Evolutionary conservation across 2,888 invertebrate genomes (phyloP).

Genomic region (Physocephala rufipes): DNA sequence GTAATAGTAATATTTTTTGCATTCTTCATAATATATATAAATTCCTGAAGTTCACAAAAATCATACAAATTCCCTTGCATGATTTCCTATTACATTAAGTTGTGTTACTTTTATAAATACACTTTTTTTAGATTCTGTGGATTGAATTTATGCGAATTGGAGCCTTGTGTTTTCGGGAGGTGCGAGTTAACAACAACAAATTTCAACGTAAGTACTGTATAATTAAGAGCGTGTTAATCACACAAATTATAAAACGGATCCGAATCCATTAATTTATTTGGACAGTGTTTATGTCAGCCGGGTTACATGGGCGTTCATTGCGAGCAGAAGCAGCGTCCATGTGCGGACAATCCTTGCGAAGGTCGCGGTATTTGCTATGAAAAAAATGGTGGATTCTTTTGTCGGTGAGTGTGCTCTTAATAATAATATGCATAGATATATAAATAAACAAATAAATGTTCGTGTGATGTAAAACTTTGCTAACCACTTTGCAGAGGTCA

Average conservation of each 20-base stretch:
- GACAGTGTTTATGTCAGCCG: conserved; percentile 72
- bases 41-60: no score
- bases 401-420: conserved; percentile 66
- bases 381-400: conserved; percentile 73
- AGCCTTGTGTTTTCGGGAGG: conserved; percentile 68
- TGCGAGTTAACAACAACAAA: conserved; percentile 66
- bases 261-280: conserved; percentile 45
- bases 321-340: conserved; percentile 75
- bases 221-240: background rate
- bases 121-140: conserved; percentile 73
- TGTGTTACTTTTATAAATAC: no score
- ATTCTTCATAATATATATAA: no score
- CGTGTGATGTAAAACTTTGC: no score
- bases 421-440: background rate
- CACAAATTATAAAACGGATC: background rate
- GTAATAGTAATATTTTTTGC: no score
- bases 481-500: no score
- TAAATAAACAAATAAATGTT: no score
- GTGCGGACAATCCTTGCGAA: conserved; percentile 79
- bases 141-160: conserved; percentile 78
- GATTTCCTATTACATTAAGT: no score
- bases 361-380: conserved; percentile 79
- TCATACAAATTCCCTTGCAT: no score
- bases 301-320: conserved; percentile 77
- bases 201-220: conserved; percentile 55